Evolutionary conservation across 2,888 invertebrate genomes (phyloP).

Genomic region (Noctua janthina): DNA sequence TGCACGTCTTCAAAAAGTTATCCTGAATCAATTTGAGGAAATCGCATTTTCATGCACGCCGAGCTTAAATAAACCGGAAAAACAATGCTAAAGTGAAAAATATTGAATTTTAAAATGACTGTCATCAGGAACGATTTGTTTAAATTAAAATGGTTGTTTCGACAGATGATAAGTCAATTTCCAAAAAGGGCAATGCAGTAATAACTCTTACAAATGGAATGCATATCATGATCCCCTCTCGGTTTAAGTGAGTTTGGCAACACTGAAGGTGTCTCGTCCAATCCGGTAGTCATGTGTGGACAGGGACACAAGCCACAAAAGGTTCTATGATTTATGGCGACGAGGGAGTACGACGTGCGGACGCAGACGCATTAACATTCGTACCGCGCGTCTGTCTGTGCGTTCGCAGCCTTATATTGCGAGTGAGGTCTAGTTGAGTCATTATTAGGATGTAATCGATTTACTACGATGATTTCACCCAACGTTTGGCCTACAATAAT

Average conservation of each 20-base stretch:
- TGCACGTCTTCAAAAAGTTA: conserved; percentile 60
- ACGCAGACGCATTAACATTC: conserved; percentile 77
- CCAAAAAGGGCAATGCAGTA: not conserved
- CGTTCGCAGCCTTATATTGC: conserved; percentile 61
- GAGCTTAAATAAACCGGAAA: conserved; percentile 39
- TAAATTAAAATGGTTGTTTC: conserved; percentile 26
- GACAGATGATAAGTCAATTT: conserved; percentile 27
- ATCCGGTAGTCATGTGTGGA: conserved; percentile 73
- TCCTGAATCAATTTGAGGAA: conserved; percentile 66
- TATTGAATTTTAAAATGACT: conserved; percentile 27
- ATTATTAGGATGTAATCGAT: conserved; percentile 65
- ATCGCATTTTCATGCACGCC: conserved; percentile 65
- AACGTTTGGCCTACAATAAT: conserved; percentile 49
- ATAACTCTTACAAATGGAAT: conserved; percentile 30
- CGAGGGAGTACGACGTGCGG: conserved; percentile 54
- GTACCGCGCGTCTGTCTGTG: conserved; percentile 67
- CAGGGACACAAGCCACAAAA: conserved; percentile 77
- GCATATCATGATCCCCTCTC: conserved; percentile 25
- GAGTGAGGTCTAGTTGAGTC: conserved; percentile 64
- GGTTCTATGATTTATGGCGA: conserved; percentile 81
- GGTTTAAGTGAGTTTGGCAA: conserved; percentile 61
- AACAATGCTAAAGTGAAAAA: conserved; percentile 41
- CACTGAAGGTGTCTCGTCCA: conserved; percentile 53
- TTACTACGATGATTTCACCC: conserved; percentile 44
- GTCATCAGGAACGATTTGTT: conserved; percentile 26